Evolutionary conservation across 2,888 invertebrate genomes (phyloP).

Genomic region (Anarsia innoxiella): DNA sequence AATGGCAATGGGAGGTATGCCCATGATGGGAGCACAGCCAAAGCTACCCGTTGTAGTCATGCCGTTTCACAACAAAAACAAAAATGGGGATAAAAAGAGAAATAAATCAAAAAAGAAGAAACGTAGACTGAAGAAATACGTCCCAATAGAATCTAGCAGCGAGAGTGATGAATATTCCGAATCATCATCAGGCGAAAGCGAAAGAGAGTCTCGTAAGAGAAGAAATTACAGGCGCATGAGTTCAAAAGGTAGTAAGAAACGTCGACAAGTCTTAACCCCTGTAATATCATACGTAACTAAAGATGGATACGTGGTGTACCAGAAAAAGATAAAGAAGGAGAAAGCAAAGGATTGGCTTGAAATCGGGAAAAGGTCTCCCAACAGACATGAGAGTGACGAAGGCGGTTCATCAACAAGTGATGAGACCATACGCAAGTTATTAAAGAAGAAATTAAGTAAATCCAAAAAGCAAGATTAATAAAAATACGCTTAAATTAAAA

Average conservation of each 20-base stretch:
- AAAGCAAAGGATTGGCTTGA: conserved; percentile 55
- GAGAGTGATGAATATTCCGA: conserved; percentile 19
- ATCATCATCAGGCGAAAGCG: neutral
- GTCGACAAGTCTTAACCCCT: conserved; percentile 48
- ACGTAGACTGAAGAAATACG: conserved; percentile 17
- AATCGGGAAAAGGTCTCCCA: conserved; percentile 24
- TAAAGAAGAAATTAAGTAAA: conserved; percentile 1
- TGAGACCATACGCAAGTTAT: neutral
- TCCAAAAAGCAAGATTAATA: neutral
- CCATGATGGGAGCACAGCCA: conserved; percentile 21
- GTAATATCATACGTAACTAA: conserved; percentile 60
- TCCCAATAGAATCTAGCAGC: conserved; percentile 10
- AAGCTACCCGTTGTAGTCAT: conserved; percentile 51
- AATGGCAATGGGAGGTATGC: conserved; percentile 14
- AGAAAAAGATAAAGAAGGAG: conserved; percentile 56
- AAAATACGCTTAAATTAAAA: neutral
- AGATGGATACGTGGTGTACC: conserved; percentile 55
- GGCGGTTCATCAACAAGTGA: too few relatives aligned
- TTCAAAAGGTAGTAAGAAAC: conserved; percentile 15
- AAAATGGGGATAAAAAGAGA: conserved; percentile 20
- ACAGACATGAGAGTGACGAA: neutral
- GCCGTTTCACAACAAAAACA: conserved; percentile 46
- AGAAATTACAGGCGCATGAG: neutral
- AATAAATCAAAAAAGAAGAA: conserved; percentile 13
- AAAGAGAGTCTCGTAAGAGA: conserved; percentile 2